Evolutionary conservation across 2,797 vertebrate species (phyloP), one percentile per base, ranked within the genome.

Genomic region (Sebastes itinus): DNA sequence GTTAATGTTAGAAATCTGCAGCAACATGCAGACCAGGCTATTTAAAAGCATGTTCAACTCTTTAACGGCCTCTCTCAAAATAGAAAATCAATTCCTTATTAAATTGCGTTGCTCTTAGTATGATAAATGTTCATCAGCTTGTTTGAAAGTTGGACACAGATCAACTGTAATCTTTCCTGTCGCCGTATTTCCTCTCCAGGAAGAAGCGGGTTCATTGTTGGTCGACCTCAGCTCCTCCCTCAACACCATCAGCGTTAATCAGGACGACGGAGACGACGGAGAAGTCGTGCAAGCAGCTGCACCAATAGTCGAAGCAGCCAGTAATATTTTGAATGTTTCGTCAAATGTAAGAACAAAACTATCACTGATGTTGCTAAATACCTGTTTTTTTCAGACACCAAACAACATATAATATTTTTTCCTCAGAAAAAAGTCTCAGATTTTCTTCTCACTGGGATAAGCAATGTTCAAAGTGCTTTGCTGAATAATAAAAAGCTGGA

Each of bases 401-500:
- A 89, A 74, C 5, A 73, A 49, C 0, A 64, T 86, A 5, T n/a
- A 1, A 70, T 46, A 0, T 83, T 49, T 77, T 80, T 58, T 54
- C 66, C 32, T 61, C 73, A 96, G 95, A 92, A 89, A 88, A 91
- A 91, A 72, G 92, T 97, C 69, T 95, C 96, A 0, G 83, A 91
- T 49, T 91, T 90, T 78, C 94, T 99, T 74, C 89, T 99, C 20
- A 84, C 71, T 10, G 93, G 95, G 22, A 94, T 97, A 35, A 96
- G 95, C 74, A 96, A 95, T 55, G 91, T 99, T 54, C 97, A 99
- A 84, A 97, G 94, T 5, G 92, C 96, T 68, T 93, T 99, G 77
- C 92, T 99, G 62, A 94, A 93, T 73, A 95, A 97, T 59, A 97
- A 93, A 78, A 81, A 92, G 23, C 89, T 95, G 0, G 83, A 96